These are phyloP conservation scores for Palythoa grandiflora DNA, from an alignment of 92 coral and sea anemone genomes.

Conservation along the genomic window DNA sequence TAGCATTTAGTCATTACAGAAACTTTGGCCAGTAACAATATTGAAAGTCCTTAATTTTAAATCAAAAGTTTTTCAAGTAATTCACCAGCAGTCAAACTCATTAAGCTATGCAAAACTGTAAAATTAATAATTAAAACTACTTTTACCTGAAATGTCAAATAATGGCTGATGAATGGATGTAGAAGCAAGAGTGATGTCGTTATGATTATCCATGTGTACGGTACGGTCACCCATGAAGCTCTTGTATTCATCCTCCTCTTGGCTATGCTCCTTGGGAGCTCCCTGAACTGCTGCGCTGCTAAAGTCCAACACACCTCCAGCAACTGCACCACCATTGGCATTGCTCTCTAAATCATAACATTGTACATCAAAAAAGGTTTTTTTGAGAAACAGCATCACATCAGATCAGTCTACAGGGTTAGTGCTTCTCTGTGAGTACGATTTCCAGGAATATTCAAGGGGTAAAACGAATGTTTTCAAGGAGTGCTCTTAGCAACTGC, in stretches of 20 bases:
- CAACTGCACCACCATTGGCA: constrained; percentile 46
- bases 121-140: neutral
- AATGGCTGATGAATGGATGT: constrained; percentile 83
- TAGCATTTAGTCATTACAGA: no score
- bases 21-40: no score
- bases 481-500: no score
- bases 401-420: no score
- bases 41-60: no score
- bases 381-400: neutral
- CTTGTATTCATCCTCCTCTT: constrained; percentile 60
- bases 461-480: no score
- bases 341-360: constrained; percentile 36
- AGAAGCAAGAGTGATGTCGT: constrained; percentile 57
- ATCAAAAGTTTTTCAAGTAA: no score
- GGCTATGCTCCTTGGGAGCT: constrained; percentile 40
- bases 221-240: constrained; percentile 90
- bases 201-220: constrained; percentile 50
- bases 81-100: no score
- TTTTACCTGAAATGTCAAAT: constrained; percentile 87
- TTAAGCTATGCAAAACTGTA: no score
- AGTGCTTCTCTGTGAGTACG: no score
- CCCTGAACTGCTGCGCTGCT: constrained; percentile 54
- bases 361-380: neutral
- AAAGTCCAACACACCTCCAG: constrained; percentile 67
- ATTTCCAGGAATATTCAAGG: no score